These are phyloP conservation scores for Chaitophorus viminalis DNA, from an alignment of 2,888 invertebrate species.

Conservation along the genomic window DNA sequence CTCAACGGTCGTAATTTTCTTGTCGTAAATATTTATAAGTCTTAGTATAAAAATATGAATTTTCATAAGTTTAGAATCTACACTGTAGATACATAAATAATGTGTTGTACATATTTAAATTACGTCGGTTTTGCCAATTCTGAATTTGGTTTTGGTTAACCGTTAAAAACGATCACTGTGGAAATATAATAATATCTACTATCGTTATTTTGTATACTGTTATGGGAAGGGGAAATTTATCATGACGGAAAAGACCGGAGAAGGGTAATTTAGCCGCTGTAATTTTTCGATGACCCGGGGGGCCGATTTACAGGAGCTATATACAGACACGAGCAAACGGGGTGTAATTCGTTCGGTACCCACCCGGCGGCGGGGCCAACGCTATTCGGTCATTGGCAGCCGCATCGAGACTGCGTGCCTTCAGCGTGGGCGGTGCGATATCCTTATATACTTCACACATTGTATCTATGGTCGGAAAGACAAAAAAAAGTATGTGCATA, in stretches of 20 bases:
- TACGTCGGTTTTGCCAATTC: neutral
- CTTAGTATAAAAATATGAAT: no score
- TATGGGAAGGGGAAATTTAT: neutral
- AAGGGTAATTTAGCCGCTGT: constrained; percentile 31
- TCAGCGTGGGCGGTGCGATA: constrained; percentile 31
- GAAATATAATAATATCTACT: neutral
- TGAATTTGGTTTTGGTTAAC: neutral
- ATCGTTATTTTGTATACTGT: neutral
- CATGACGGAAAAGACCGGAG: neutral
- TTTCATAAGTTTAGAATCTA: no score
- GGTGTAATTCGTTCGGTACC: constrained; percentile 49
- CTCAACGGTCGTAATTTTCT: no score
- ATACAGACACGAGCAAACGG: neutral
- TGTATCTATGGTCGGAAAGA: constrained; percentile 13
- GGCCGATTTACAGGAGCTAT: neutral
- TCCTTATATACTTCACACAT: neutral
- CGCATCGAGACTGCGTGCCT: constrained; percentile 55
- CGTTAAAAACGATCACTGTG: neutral
- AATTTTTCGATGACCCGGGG: constrained; percentile 27
- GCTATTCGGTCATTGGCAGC: constrained; percentile 61
- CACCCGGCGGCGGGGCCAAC: constrained; percentile 52
- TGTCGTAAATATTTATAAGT: no score
- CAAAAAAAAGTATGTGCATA: constrained; percentile 14
- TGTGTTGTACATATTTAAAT: neutral
- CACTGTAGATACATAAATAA: no score